Percentiles rank a stretch among this genome's conserved stretches.
phyloP scores from a whole-genome alignment of 1,140 invertebrate species.

The Schlechtendalia chinensis region DNA sequence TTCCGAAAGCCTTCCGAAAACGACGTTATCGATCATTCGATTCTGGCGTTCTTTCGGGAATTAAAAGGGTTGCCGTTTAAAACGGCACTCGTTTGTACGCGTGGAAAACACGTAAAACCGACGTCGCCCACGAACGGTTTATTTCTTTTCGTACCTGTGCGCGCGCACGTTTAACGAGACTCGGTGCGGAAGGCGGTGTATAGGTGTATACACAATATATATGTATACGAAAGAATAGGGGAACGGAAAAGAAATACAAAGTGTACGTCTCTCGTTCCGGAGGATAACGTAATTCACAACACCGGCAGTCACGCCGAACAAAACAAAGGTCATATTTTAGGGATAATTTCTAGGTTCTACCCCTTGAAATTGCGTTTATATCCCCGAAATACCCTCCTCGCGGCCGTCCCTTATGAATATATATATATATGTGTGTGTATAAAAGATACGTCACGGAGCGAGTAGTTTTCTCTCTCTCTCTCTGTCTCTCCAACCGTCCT shows the following conservation, averaged over 20 bases:
- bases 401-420: not conserved
- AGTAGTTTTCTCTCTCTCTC: too few species aligned
- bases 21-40: too few species aligned
- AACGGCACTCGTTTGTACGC: too few species aligned
- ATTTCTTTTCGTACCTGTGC: too few species aligned
- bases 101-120: too few species aligned
- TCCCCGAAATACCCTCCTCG: slow-evolving; percentile 16
- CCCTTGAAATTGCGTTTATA: slow-evolving; percentile 41
- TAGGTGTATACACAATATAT: slow-evolving; percentile 8
- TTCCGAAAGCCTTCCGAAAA: too few species aligned
- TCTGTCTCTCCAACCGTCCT: too few species aligned
- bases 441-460: not conserved
- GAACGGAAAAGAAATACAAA: not conserved
- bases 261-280: not conserved
- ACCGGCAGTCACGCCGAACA: not conserved
- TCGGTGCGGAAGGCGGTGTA: too few species aligned
- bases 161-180: too few species aligned
- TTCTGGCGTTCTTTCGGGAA: too few species aligned
- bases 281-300: slow-evolving; percentile 35
- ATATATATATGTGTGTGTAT: not conserved
- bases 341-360: slow-evolving; percentile 32
- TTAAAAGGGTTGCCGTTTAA: too few species aligned
- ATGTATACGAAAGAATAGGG: not conserved
- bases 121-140: too few species aligned
- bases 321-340: slow-evolving; percentile 35